Percentiles rank a stretch among this genome's conserved stretches.
Conservation (phyloP, 2,888 invertebrate genomes). For the Myopa testacea region DNA sequence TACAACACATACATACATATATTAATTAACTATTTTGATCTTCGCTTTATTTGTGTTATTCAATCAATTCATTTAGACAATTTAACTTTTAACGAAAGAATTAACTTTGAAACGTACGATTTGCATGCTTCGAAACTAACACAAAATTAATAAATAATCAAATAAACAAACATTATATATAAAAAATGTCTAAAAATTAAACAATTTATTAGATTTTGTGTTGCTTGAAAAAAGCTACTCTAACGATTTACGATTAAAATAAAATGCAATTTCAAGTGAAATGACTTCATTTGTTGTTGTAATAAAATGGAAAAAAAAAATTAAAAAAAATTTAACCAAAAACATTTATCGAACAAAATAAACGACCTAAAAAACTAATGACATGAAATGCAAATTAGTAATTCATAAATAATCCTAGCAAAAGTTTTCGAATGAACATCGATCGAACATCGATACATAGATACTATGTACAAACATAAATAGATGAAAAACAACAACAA, state of each 20-base stretch:
- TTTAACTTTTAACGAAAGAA: constrained; percentile 18
- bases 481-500: not conserved
- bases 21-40: constrained; percentile 1
- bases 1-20: too few species aligned
- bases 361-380: not conserved
- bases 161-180: constrained; percentile 10
- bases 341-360: constrained; percentile 17
- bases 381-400: not conserved
- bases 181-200: not conserved
- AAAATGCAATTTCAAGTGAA: not conserved
- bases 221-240: not conserved
- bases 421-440: constrained; percentile 34
- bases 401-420: constrained; percentile 21
- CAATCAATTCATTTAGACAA: not conserved
- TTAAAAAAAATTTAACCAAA: constrained; percentile 8
- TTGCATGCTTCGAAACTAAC: not conserved
- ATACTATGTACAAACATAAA: too few species aligned
- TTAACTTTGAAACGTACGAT: constrained; percentile 8
- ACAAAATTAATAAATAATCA: constrained; percentile 22
- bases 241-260: constrained; percentile 1
- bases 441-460: constrained; percentile 14
- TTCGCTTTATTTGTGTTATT: constrained; percentile 31
- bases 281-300: not conserved
- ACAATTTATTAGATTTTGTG: constrained; percentile 22
- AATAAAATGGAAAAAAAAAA: constrained; percentile 25